A percentile compares a stretch with the other conserved stretches of the same genome.
Evolutionary conservation across 2,888 invertebrate genomes (phyloP).

Genomic region (Meandrusa payeni): DNA sequence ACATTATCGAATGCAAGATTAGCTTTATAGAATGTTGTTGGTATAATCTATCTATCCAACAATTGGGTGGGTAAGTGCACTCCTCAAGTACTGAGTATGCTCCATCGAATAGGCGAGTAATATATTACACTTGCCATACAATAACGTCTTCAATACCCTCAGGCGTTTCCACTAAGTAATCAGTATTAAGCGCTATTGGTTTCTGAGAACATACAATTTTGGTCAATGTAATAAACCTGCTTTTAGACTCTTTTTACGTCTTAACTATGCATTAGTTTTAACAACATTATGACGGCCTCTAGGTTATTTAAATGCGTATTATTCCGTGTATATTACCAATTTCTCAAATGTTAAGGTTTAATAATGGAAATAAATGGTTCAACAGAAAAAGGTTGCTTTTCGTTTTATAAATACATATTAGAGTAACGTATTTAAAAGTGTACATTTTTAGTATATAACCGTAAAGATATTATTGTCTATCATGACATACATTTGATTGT

Average conservation of each 20-base stretch:
- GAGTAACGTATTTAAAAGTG: too few species aligned
- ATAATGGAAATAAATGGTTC: not conserved
- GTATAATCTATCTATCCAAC: too few species aligned
- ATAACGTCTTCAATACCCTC: constrained; percentile 29
- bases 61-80: constrained; percentile 15
- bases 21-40: too few species aligned
- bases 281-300: not conserved
- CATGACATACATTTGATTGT: too few species aligned
- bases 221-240: constrained; percentile 40
- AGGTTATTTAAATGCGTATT: not conserved
- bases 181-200: constrained; percentile 22
- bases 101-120: constrained; percentile 25
- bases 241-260: constrained; percentile 34
- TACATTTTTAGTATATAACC: too few species aligned
- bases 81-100: constrained; percentile 5
- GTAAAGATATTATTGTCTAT: too few species aligned
- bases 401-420: too few species aligned
- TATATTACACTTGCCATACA: constrained; percentile 32
- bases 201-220: constrained; percentile 33
- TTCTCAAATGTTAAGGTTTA: too few species aligned
- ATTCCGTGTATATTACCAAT: too few species aligned
- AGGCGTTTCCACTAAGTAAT: constrained; percentile 22
- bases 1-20: too few species aligned
- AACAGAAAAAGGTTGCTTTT: too few species aligned
- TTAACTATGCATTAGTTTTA: constrained; percentile 34